These are phyloP conservation scores for Drosophila lowei DNA, from an alignment of 1,140 invertebrate genomes.

Conservation along the genomic window DNA sequence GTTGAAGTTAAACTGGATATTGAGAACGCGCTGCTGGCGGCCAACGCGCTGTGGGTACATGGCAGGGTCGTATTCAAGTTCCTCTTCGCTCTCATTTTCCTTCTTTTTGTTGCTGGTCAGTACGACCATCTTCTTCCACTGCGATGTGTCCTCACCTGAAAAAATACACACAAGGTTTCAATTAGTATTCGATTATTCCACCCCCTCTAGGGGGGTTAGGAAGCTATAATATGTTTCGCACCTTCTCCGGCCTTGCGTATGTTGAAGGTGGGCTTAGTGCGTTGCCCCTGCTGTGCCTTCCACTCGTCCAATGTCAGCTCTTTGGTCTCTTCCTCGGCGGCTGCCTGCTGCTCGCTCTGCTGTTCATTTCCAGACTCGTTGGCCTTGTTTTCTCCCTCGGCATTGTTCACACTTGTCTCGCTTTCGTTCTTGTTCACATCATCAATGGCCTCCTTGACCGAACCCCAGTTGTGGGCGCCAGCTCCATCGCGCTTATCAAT, in stretches of 20 bases:
- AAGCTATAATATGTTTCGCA: slow-evolving; percentile 17
- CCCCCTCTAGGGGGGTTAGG: background rate
- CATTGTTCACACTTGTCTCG: slow-evolving; percentile 82
- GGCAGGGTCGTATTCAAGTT: slow-evolving; percentile 88
- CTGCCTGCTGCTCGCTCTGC: slow-evolving; percentile 84
- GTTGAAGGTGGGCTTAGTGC: slow-evolving; percentile 93
- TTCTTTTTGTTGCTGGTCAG: slow-evolving; percentile 82
- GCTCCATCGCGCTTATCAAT: slow-evolving; percentile 96
- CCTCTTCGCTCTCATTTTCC: slow-evolving; percentile 86
- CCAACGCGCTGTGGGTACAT: slow-evolving; percentile 94
- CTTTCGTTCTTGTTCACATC: slow-evolving; percentile 85
- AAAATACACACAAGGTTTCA: too few species aligned
- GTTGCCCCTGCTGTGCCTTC: slow-evolving; percentile 90
- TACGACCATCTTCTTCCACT: slow-evolving; percentile 95
- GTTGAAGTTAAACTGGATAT: slow-evolving; percentile 95
- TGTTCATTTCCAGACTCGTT: slow-evolving; percentile 84
- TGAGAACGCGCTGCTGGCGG: slow-evolving; percentile 92
- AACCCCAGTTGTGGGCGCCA: slow-evolving; percentile 98
- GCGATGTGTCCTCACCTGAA: slow-evolving; percentile 90
- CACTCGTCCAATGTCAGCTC: slow-evolving; percentile 95
- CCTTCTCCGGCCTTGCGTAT: slow-evolving; percentile 95
- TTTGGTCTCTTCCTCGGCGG: slow-evolving; percentile 89
- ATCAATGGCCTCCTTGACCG: slow-evolving; percentile 94
- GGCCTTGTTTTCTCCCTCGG: slow-evolving; percentile 67
- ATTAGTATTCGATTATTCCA: slow-evolving; percentile 1